These are phyloP conservation scores for Linyphia triangularis DNA, from an alignment of 2,888 invertebrate species.

Conservation along the genomic window DNA sequence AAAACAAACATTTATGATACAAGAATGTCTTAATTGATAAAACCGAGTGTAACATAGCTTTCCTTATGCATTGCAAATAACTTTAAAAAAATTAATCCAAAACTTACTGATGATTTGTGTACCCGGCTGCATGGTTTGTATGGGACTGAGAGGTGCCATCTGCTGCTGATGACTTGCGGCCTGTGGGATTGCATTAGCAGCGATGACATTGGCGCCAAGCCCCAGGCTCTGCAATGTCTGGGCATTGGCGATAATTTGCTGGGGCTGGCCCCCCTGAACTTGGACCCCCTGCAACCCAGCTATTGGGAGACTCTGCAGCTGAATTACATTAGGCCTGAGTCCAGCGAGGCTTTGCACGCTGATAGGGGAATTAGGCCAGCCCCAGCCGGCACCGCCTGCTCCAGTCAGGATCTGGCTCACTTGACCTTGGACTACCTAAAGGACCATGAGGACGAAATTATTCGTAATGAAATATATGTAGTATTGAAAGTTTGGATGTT, in stretches of 20 bases:
- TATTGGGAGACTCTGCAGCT: constrained; percentile 74
- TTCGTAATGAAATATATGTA: too few species aligned
- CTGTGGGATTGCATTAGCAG: constrained; percentile 83
- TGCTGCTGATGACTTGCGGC: constrained; percentile 80
- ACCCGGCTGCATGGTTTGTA: constrained; percentile 76
- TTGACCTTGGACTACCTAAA: too few species aligned
- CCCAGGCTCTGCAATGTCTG: constrained; percentile 76
- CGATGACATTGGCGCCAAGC: constrained; percentile 83
- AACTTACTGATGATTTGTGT: constrained; percentile 75
- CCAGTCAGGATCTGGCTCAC: constrained; percentile 76
- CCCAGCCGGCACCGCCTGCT: constrained; percentile 68
- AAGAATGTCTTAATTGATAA: too few species aligned
- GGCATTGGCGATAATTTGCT: constrained; percentile 75
- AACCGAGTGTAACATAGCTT: too few species aligned
- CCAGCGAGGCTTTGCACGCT: constrained; percentile 76
- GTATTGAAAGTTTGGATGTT: too few species aligned
- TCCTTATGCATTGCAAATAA: too few species aligned
- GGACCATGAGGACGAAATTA: too few species aligned
- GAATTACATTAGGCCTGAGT: constrained; percentile 77
- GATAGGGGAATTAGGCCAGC: constrained; percentile 76
- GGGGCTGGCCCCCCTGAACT: constrained; percentile 76
- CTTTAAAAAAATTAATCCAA: background rate
- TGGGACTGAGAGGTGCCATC: constrained; percentile 76
- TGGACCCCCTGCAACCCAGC: constrained; percentile 77
- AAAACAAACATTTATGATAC: too few species aligned